Conservation (phyloP, 2,113 vertebrate species). For the Lepus timidus region DNA sequence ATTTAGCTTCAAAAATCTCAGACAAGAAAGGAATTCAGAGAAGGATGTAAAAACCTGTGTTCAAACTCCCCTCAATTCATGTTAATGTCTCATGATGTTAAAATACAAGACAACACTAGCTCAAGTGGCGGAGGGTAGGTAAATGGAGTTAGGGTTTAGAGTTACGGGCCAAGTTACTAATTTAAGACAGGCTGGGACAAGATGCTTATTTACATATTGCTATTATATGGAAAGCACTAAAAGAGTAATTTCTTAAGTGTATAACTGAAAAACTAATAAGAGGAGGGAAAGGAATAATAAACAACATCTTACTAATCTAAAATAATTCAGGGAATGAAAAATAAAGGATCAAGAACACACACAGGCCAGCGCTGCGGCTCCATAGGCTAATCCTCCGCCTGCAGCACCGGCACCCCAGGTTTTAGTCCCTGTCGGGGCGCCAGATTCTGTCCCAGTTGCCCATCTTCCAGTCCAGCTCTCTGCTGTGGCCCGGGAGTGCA, state of each 20-base stretch:
- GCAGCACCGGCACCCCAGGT: too few species aligned
- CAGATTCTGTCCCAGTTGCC: too few species aligned
- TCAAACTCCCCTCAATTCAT: conserved; percentile 9
- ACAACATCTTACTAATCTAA: not conserved
- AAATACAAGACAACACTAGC: not conserved
- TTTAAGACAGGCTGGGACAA: conserved; percentile 15
- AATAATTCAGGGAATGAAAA: conserved; percentile 23
- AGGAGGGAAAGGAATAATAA: not conserved
- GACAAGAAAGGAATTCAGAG: conserved; percentile 33
- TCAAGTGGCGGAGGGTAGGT: not conserved
- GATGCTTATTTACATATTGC: not conserved
- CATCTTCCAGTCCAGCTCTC: too few species aligned
- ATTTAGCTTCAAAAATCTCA: conserved; percentile 44
- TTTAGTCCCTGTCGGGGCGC: too few species aligned
- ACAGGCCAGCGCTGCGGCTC: too few species aligned
- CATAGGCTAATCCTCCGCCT: too few species aligned
- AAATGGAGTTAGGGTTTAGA: not conserved
- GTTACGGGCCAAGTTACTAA: not conserved
- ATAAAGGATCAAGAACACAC: not conserved
- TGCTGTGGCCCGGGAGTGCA: too few species aligned
- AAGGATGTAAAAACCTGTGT: conserved; percentile 19
- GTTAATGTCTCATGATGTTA: not conserved
- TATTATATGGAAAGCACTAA: conserved; percentile 44
- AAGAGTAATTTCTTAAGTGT: conserved; percentile 18
- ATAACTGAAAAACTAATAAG: not conserved